Evolutionary conservation across 2,113 vertebrate genomes (phyloP), one percentile per base, ranked within the genome.

Genomic region (Dicaeum eximium): DNA sequence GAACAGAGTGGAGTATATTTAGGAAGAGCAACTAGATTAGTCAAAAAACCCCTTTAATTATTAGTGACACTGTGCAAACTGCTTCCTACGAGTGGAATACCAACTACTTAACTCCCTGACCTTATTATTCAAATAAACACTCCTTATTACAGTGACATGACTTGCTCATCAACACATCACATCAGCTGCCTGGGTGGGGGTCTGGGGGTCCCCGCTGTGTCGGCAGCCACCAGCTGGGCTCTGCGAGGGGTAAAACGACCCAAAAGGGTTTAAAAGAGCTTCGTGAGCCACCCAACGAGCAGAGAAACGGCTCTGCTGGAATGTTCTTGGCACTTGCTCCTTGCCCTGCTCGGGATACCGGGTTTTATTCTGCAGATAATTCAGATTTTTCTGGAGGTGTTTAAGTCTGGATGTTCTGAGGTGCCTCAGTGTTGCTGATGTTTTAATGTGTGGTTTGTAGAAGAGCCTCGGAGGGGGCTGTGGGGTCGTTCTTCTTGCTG

Each of bases 1-100:
- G 96, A 97, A 97, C 92, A 93, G 96, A 97, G 96, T 85, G 83
- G 97, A 98, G 98, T 98, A 97, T 98, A 97, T 98, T 98, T 98
- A 98, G 98, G 98, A 98, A 97, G 97, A 97, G 96, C 97, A 96
- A 97, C 98, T 97, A 98, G 98, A 98, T 98, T 97, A 98, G 97
- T 98, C 96, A 97, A 98, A 98, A 98, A 98, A 38, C 79, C 97
- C 97, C 97, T 98, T 98, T 98, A 98, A 99, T 99, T 99, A 98
- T 98, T 98, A 98, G 98, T 98, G 98, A 98, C 98, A 98, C 97
- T 97, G 97, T 97, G 98, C 98, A 98, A 98, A 98, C 75, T 90
- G 98, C 98, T 98, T 97, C 92, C 48, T 97, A 97, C 1, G 97
- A 97, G 96, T 88, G 87, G 98, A 98, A 99, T 98, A 97, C 97